Evolutionary conservation across 2,888 invertebrate species (phyloP).

Genomic region (Ephialtes manifestator): DNA sequence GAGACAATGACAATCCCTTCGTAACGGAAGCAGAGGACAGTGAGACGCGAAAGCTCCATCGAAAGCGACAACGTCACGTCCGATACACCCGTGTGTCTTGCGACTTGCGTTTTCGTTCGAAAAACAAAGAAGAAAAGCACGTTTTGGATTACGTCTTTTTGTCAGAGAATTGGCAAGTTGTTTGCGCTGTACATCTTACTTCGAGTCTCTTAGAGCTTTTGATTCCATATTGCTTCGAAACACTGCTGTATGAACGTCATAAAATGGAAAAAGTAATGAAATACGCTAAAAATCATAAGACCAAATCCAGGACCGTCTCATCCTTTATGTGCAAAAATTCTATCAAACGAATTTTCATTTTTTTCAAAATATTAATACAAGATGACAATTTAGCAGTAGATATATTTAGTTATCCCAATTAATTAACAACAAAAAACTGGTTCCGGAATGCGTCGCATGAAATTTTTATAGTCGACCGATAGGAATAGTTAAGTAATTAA

Average conservation of each 20-base stretch:
- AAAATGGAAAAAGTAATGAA: not conserved
- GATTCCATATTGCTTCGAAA: not conserved
- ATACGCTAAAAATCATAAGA: not conserved
- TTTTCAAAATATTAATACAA: too few relatives aligned
- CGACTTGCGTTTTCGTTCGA: slow-evolving; percentile 61
- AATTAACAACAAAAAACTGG: too few relatives aligned
- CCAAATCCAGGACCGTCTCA: not conserved
- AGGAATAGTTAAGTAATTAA: too few relatives aligned
- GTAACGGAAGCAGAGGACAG: slow-evolving; percentile 31
- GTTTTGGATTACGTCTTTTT: slow-evolving; percentile 54
- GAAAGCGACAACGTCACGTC: slow-evolving; percentile 77
- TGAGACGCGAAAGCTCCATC: slow-evolving; percentile 67
- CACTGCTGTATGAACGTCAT: not conserved
- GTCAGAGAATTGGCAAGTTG: slow-evolving; percentile 38
- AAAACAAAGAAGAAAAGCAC: slow-evolving; percentile 50
- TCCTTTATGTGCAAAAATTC: not conserved
- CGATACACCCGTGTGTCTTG: slow-evolving; percentile 64
- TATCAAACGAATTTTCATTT: too few relatives aligned
- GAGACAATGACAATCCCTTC: slow-evolving; percentile 53
- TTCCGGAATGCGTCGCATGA: too few relatives aligned
- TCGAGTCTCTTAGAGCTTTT: slow-evolving; percentile 31
- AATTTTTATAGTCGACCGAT: too few relatives aligned
- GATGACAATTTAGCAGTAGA: too few relatives aligned
- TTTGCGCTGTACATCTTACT: slow-evolving; percentile 57
- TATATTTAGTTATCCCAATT: too few relatives aligned